phyloP scores from a whole-genome alignment of 2,888 invertebrate genomes.

The Parascotia fuliginaria region DNA sequence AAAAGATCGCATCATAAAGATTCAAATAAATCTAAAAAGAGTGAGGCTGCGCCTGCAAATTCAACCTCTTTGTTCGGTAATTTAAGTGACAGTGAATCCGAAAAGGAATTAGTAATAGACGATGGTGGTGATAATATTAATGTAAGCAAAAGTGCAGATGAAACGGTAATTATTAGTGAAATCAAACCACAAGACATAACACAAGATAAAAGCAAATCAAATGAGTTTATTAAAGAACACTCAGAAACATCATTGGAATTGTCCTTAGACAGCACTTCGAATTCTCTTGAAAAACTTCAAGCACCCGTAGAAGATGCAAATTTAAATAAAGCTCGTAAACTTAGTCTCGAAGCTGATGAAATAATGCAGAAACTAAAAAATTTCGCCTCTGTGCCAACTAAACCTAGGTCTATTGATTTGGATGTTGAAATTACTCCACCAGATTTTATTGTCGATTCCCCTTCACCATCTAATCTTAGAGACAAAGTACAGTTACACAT shows the following conservation, averaged over 20 bases:
- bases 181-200: constrained; percentile 10
- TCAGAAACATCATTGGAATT: constrained; percentile 12
- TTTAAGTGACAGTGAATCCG: constrained; percentile 59
- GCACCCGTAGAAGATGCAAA: constrained; percentile 52
- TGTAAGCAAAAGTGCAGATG: constrained; percentile 41
- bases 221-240: constrained; percentile 12
- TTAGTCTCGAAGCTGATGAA: constrained; percentile 67
- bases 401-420: constrained; percentile 45
- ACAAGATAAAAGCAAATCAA: constrained; percentile 13
- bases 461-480: constrained; percentile 37
- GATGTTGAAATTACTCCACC: constrained; percentile 41
- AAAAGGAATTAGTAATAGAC: constrained; percentile 67
- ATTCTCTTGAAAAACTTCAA: constrained; percentile 20
- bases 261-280: constrained; percentile 21
- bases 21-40: constrained; percentile 14
- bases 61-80: constrained; percentile 33
- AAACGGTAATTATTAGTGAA: constrained; percentile 37
- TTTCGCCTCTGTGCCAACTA: constrained; percentile 67
- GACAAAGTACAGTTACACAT: constrained; percentile 32
- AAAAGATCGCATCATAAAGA: constrained; percentile 27
- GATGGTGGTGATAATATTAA: constrained; percentile 44
- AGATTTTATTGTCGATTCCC: constrained; percentile 28
- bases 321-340: constrained; percentile 65
- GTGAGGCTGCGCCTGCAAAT: constrained; percentile 14
- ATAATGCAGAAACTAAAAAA: constrained; percentile 57